phyloP scores from a whole-genome alignment of 2,113 vertebrate species.

The Coreoperca whiteheadi region DNA sequence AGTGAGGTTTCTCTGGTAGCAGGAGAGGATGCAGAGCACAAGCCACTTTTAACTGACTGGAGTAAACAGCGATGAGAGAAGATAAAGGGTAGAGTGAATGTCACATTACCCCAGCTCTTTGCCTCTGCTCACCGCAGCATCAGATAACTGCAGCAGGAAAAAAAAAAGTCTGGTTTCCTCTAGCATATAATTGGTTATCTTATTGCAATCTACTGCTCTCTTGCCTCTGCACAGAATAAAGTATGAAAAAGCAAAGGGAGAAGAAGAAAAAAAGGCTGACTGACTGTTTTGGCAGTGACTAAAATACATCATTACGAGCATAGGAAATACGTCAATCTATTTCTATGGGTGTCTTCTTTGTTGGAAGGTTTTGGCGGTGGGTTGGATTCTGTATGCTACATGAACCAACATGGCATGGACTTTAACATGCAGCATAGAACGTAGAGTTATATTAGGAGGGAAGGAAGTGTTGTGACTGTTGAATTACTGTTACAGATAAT shows the following conservation, averaged over 20 bases:
- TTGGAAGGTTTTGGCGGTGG: neutral
- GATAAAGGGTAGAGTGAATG: conserved; percentile 88
- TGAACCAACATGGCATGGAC: neutral
- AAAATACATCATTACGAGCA: conserved; percentile 77
- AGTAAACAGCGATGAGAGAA: conserved; percentile 87
- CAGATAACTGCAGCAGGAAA: conserved; percentile 89
- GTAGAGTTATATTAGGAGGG: neutral
- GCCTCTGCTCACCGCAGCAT: conserved; percentile 87
- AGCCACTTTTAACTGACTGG: conserved; percentile 91
- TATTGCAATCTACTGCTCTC: conserved; percentile 84
- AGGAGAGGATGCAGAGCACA: conserved; percentile 85
- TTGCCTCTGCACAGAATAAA: conserved; percentile 75
- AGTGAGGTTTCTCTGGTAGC: conserved; percentile 86
- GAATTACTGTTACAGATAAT: conserved; percentile 14
- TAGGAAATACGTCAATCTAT: conserved; percentile 64
- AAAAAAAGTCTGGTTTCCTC: conserved; percentile 90
- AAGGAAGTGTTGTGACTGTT: conserved; percentile 12
- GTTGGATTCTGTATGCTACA: neutral
- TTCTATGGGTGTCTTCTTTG: conserved; percentile 54
- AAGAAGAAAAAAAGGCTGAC: conserved; percentile 53
- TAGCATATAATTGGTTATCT: conserved; percentile 91
- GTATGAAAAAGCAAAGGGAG: conserved; percentile 59
- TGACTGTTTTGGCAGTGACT: conserved; percentile 73
- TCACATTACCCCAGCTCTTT: conserved; percentile 86
- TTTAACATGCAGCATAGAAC: conserved; percentile 3